phyloP scores from a whole-genome alignment of 1,140 invertebrate genomes.

The Cecropterus lyciades region DNA sequence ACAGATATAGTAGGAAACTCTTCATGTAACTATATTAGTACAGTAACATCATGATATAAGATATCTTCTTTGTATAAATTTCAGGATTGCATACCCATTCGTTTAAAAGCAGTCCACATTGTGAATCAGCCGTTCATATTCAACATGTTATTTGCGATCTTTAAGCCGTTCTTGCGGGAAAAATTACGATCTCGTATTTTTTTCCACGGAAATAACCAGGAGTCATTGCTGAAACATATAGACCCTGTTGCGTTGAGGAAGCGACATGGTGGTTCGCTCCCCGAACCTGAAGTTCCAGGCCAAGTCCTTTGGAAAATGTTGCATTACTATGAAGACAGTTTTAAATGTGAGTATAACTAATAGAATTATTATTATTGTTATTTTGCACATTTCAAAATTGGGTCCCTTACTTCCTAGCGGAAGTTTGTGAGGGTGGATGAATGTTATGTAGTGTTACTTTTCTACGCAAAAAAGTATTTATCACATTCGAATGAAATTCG shows the following conservation, averaged over 20 bases:
- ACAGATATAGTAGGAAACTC: no score
- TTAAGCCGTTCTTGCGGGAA: slow-evolving; percentile 93
- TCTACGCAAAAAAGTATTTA: no score
- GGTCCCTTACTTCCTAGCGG: no score
- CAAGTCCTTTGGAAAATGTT: slow-evolving; percentile 75
- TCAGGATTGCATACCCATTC: slow-evolving; percentile 91
- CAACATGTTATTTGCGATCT: slow-evolving; percentile 94
- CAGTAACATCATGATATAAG: background rate
- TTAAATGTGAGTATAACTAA: slow-evolving; percentile 57
- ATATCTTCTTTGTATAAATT: slow-evolving; percentile 32
- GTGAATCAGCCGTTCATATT: slow-evolving; percentile 95
- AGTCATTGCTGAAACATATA: slow-evolving; percentile 91
- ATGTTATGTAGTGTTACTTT: no score
- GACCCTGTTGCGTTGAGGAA: slow-evolving; percentile 90
- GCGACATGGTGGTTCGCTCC: slow-evolving; percentile 90
- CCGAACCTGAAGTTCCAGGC: slow-evolving; percentile 84
- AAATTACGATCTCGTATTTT: slow-evolving; percentile 90
- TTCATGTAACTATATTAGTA: background rate
- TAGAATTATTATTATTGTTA: slow-evolving; percentile 16
- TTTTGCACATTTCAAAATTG: no score
- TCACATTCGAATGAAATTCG: no score
- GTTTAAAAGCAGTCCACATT: slow-evolving; percentile 94
- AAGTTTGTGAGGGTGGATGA: no score
- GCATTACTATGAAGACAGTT: slow-evolving; percentile 74
- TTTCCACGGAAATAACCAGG: slow-evolving; percentile 93